Conservation (phyloP, 1,140 invertebrate species). For the Drosophila neocordata region DNA sequence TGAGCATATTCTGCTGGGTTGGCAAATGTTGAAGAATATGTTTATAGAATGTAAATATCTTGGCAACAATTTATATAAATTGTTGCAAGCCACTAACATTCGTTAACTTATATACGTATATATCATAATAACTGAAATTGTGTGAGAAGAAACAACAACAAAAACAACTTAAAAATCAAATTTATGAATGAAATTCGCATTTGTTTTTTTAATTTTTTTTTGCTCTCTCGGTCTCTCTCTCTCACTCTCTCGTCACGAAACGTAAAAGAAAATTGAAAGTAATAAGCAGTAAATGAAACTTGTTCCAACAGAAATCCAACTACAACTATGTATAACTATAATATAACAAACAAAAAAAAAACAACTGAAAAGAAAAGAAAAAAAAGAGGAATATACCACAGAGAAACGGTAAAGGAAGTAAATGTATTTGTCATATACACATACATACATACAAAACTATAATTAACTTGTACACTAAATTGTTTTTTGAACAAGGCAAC, state of each 20-base stretch:
- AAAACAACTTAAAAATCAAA: slow-evolving; percentile 14
- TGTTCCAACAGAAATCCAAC: slow-evolving; percentile 33
- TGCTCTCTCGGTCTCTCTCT: not conserved
- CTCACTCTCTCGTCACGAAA: slow-evolving; percentile 33
- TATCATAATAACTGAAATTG: slow-evolving; percentile 7
- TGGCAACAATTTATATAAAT: no score
- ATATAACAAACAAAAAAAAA: slow-evolving; percentile 22
- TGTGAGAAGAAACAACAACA: slow-evolving; percentile 28
- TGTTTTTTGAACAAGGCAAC: slow-evolving; percentile 42
- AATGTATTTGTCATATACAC: slow-evolving; percentile 71
- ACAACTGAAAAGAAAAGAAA: slow-evolving; percentile 17
- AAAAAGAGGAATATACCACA: slow-evolving; percentile 16
- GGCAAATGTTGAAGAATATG: no score
- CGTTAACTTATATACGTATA: slow-evolving; percentile 1
- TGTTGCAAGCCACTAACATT: no score
- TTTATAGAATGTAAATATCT: no score
- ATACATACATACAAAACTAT: slow-evolving; percentile 50
- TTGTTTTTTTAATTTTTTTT: slow-evolving; percentile 46
- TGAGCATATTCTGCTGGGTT: no score
- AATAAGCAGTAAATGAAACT: slow-evolving; percentile 30
- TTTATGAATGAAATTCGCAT: slow-evolving; percentile 59
- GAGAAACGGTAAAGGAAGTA: slow-evolving; percentile 3
- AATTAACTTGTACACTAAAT: slow-evolving; percentile 62
- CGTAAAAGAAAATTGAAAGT: not conserved
- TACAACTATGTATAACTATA: slow-evolving; percentile 41